Percentiles rank a stretch among this genome's conserved stretches.
These are phyloP conservation scores for Melanotaenia maccullochi DNA, from an alignment of 2,797 vertebrate genomes.

Conservation along the genomic window DNA sequence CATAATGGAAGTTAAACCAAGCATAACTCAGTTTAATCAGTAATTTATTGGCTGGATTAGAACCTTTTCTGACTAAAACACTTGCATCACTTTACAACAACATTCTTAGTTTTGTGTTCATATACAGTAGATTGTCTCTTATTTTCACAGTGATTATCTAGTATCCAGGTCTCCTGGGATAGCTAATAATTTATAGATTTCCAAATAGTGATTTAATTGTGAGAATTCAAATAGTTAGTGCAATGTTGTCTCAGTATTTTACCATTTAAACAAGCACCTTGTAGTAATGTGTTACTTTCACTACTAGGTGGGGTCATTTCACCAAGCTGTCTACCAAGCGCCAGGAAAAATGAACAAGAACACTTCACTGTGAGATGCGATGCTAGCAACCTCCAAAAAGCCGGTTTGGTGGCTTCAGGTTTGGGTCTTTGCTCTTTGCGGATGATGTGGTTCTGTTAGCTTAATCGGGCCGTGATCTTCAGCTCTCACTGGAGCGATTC, in stretches of 20 bases:
- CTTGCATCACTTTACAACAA: constrained; percentile 14
- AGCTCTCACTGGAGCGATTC: no score
- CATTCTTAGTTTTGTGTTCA: not conserved
- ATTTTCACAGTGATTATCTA: not conserved
- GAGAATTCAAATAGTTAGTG: no score
- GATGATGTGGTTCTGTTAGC: no score
- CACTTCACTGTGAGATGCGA: no score
- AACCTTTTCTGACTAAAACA: constrained; percentile 20
- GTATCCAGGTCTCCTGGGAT: not conserved
- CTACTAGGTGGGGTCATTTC: not conserved
- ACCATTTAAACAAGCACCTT: not conserved
- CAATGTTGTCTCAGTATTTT: no score
- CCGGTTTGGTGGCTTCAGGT: no score
- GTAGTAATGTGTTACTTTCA: not conserved
- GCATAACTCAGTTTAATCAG: constrained; percentile 55
- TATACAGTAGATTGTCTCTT: constrained; percentile 6
- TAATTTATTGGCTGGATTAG: constrained; percentile 42
- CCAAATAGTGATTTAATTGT: no score
- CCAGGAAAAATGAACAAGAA: no score
- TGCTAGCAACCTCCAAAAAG: no score
- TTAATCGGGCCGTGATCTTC: no score
- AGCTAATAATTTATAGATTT: not conserved
- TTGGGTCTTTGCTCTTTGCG: no score
- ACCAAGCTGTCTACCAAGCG: not conserved
- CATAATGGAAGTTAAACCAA: constrained; percentile 67